Conservation (phyloP, 1,140 invertebrate genomes). For the Bombus difficillimus region DNA sequence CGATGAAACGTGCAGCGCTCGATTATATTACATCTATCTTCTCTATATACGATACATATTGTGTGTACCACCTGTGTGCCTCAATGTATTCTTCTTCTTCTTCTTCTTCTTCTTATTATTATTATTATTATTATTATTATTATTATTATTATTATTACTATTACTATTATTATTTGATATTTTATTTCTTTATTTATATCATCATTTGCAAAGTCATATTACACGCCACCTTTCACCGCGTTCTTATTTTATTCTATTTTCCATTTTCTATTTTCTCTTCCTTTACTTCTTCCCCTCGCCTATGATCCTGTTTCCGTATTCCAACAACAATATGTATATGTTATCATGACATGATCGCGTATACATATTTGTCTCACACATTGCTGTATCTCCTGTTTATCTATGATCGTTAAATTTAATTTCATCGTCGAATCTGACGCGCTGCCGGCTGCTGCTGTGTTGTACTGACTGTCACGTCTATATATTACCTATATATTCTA, state of each 20-base stretch:
- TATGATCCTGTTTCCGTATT: too few species aligned
- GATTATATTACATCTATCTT: conserved; percentile 25
- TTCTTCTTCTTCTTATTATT: background rate
- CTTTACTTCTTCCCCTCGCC: too few species aligned
- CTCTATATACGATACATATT: conserved; percentile 52
- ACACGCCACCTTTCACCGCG: background rate
- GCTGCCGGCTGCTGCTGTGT: conserved; percentile 51
- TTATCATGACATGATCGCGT: background rate
- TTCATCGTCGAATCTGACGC: conserved; percentile 28
- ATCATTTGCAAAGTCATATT: background rate
- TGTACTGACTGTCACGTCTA: conserved; percentile 37
- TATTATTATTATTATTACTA: too few species aligned
- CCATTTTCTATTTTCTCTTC: too few species aligned
- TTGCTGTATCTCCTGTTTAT: conserved; percentile 27
- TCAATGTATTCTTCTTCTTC: conserved; percentile 28
- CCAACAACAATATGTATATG: background rate
- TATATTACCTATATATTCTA: conserved; percentile 13
- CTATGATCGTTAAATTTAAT: conserved; percentile 28
- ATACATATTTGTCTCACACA: background rate
- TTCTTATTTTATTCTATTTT: background rate
- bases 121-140: background rate
- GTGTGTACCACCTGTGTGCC: conserved; percentile 54
- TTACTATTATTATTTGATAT: too few species aligned
- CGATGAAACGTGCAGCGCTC: conserved; percentile 53
- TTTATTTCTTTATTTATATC: background rate